These are phyloP conservation scores for Gadopsis bispinosus DNA, from an alignment of 2,797 vertebrate species.

Conservation along the genomic window DNA sequence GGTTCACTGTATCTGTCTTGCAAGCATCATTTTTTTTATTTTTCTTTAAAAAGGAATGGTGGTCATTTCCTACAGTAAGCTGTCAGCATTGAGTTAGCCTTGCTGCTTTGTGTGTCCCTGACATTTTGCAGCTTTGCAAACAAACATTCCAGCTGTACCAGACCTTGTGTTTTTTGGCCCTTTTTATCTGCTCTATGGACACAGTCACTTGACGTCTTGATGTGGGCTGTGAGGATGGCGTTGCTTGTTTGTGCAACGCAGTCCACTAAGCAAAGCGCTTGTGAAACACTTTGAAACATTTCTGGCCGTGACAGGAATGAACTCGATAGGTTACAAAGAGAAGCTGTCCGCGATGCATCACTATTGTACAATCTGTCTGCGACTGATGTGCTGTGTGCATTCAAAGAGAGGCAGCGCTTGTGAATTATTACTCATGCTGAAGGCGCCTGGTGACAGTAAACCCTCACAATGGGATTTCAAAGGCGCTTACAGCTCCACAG, in stretches of 20 bases:
- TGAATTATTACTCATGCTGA: constrained; percentile 23
- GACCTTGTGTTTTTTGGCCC: constrained; percentile 36
- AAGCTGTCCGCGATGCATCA: constrained; percentile 28
- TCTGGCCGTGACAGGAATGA: constrained; percentile 55
- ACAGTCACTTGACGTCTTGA: constrained; percentile 22
- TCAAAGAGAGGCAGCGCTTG: neutral
- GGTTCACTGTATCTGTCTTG: constrained; percentile 2
- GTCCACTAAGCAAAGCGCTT: constrained; percentile 13
- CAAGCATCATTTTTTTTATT: neutral
- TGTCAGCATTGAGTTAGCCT: constrained; percentile 37
- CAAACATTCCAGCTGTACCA: constrained; percentile 28
- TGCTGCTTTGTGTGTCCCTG: constrained; percentile 39
- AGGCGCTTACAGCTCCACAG: neutral
- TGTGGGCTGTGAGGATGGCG: constrained; percentile 9
- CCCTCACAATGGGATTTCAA: constrained; percentile 15
- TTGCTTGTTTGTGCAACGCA: constrained; percentile 43
- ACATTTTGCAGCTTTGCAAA: constrained; percentile 56
- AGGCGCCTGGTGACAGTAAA: constrained; percentile 16
- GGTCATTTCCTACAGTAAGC: constrained; percentile 11
- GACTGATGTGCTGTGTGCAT: neutral
- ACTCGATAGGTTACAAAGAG: constrained; percentile 41
- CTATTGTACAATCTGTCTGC: constrained; percentile 41
- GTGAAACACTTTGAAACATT: constrained; percentile 52
- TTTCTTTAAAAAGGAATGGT: neutral
- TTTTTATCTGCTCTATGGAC: neutral